These are phyloP conservation scores for Menura novaehollandiae DNA, from an alignment of 2,113 vertebrate genomes.

Conservation along the genomic window DNA sequence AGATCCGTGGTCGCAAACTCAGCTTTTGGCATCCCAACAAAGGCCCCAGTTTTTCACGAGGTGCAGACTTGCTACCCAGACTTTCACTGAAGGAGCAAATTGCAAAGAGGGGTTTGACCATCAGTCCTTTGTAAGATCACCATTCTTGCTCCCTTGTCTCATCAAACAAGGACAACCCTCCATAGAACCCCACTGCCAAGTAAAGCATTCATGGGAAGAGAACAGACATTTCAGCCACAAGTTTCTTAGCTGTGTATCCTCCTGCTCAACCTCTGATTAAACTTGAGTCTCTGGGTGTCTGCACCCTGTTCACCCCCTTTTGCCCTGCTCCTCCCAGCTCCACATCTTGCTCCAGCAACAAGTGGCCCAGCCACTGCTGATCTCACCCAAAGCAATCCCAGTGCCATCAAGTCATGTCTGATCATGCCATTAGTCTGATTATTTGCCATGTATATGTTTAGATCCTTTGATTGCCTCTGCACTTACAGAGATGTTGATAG, in stretches of 20 bases:
- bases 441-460: not conserved
- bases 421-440: not conserved
- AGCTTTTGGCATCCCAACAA: not conserved
- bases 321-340: not conserved
- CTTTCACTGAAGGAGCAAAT: not conserved
- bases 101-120: not conserved
- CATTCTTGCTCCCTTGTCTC: accelerated
- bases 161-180: not conserved
- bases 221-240: not conserved
- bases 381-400: not conserved
- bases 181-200: accelerated
- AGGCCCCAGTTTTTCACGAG: not conserved
- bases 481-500: not conserved
- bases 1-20: accelerated
- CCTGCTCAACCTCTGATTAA: not conserved
- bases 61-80: not conserved
- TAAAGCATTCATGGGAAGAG: not conserved
- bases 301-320: not conserved
- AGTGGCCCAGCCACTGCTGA: not conserved
- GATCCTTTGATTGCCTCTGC: not conserved
- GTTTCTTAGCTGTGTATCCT: not conserved
- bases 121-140: not conserved
- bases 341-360: not conserved
- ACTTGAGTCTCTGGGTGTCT: accelerated
- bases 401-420: not conserved